Base-by-base conservation (phyloP, 2,113 vertebrate species). In the Gymnorhina tibicen region DNA sequence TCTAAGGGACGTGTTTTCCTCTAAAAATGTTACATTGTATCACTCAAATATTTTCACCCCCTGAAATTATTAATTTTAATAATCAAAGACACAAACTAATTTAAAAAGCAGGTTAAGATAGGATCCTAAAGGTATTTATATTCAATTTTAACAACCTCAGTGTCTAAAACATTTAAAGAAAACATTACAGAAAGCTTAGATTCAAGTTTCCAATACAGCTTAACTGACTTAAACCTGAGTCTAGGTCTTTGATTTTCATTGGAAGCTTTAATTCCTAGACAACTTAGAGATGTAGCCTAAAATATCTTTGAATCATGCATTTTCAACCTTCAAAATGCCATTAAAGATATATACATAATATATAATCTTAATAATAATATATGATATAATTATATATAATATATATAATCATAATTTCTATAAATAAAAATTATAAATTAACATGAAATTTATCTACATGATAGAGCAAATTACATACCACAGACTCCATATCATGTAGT, bases 401-500 rank as follows among this genome's bases (percentile, higher is more conserved):
- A 53, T 3, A 53, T 10, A 53, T 15, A 33, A 33, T 55, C 33
- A 33, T 21, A 58, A n/a, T 58, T 58, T 22, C 23, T 8, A 41
- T 2, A 35, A 4, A 26, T 28, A 53, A 32, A 69, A 82, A 76
- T 16, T 9, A 49, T 33, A 66, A 16, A 28, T 5, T 16, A 91
- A 83, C 22, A 56, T 17, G 12, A 80, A 74, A 84, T 37, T 24
- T 55, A 74, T 72, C 8, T 9, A 84, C 0, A 44, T 5, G 5
- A 62, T 20, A 82, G 80, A 75, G 21, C 15, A 82, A 85, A 89
- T 33, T 52, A 98, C 99, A 92, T 98, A 99, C 99, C 98, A 99
- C 99, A n/a, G 99, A 99, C 94, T 99, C 99, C 99, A 99, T 99
- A 89, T 99, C 99, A 87, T 99, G 98, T 73, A 99, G 98, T 0